Evolutionary conservation across 2,888 invertebrate species (phyloP), one percentile per base, ranked within the genome.

Genomic region (Creontiades dilutus): DNA sequence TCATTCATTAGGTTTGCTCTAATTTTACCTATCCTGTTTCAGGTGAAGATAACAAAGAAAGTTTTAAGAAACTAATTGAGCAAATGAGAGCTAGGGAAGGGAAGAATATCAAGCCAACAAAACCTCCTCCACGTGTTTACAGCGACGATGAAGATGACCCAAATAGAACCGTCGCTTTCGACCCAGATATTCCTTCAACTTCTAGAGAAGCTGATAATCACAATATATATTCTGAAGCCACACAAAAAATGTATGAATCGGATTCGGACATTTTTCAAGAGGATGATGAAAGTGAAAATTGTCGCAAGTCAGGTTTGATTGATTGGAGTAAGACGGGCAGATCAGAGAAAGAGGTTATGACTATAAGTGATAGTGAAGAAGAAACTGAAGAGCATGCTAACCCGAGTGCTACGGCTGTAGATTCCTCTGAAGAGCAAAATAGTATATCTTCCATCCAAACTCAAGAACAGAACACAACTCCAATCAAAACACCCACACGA

Each of bases 31-130:
- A 46, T 90, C 91, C 80, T 78, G 90, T 92, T 92, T 16, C 91
- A 94, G 94, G 93, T 90, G 91, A 93, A 90, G 91, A 92, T 16
- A 93, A 94, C 89, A 93, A 93, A 91, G 92, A 91, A 11, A 93
- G 92, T 81, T 94, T 93, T 87, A 91, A 93, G 13, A 92, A 92
- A 89, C 91, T 94, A 76, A 93, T 94, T 28, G 91, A 92, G 57
- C 91, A 92, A 27, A 92, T 94, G 76, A 93, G 92, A 91, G 91
- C 91, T 19, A 92, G 93, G 5, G 91, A 92, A 68, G 91, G 90
- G n/a, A 81, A 52, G n/a, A 91, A 91, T 68, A 92, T 91, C 19
- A 91, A 91, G 85, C 89, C 91, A 13, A 80, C 82, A 0, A 90
- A 91, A 61, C 90, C 88, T 55, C 46, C 90, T 0, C 90, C 91